Conservation (phyloP, 2,888 invertebrate species). For the Luperina nickerlii region DNA sequence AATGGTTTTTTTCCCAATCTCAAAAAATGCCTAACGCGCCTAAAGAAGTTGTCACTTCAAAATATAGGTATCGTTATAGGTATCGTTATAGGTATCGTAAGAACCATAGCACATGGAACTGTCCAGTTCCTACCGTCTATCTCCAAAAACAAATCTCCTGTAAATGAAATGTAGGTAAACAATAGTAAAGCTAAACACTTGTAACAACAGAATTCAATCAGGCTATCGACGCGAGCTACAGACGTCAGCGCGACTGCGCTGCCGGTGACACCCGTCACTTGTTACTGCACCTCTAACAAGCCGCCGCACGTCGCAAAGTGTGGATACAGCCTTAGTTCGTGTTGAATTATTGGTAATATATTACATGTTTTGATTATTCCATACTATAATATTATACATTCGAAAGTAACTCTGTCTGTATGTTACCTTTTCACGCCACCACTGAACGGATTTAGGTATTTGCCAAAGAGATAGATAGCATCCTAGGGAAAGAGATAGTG, state of each 20-base stretch:
- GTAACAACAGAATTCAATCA: slow-evolving; percentile 68
- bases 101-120: background rate
- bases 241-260: slow-evolving; percentile 68
- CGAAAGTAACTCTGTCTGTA: too few species aligned
- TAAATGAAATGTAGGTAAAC: slow-evolving; percentile 14
- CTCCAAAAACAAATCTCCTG: background rate
- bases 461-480: too few species aligned
- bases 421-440: too few species aligned
- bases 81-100: too few species aligned
- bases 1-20: too few species aligned
- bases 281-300: slow-evolving; percentile 84
- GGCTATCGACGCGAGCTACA: slow-evolving; percentile 61
- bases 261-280: slow-evolving; percentile 81
- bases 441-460: too few species aligned
- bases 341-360: background rate
- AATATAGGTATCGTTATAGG: too few species aligned
- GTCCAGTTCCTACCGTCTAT: background rate
- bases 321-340: slow-evolving; percentile 60
- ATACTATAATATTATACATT: too few species aligned
- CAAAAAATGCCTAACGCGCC: too few species aligned
- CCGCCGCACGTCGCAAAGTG: slow-evolving; percentile 46
- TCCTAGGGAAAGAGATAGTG: too few species aligned
- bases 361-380: background rate
- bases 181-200: slow-evolving; percentile 30
- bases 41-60: too few species aligned